These are phyloP conservation scores for Neosilurus hyrtlii DNA, from an alignment of 2,797 vertebrate species.

Conservation along the genomic window DNA sequence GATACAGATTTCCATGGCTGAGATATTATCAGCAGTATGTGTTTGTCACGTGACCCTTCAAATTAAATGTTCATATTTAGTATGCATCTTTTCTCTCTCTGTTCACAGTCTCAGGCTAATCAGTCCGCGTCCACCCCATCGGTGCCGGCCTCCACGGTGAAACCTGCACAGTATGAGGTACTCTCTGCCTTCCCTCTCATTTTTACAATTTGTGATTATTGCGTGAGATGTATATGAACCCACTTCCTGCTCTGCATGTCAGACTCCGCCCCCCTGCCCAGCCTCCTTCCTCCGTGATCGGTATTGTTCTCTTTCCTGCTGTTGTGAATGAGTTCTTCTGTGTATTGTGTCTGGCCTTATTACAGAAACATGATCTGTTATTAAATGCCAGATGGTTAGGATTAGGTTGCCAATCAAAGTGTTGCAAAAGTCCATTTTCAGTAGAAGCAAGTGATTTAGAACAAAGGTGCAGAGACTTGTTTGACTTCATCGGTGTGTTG, in stretches of 20 bases:
- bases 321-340: not conserved
- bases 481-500: not conserved
- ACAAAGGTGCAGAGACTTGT: not conserved
- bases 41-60: not conserved
- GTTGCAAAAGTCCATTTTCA: not conserved
- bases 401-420: not conserved
- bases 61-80: not conserved
- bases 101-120: conserved; percentile 68
- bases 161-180: conserved; percentile 75
- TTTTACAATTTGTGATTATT: not conserved
- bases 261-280: not conserved
- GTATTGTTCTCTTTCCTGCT: conserved; percentile 55
- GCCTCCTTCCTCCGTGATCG: not conserved
- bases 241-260: not conserved
- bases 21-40: not conserved
- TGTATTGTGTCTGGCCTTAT: not conserved
- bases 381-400: not conserved
- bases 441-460: not conserved
- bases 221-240: not conserved
- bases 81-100: conserved; percentile 16
- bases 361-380: not conserved
- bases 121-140: conserved; percentile 66
- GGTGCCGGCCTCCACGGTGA: conserved; percentile 66
- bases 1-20: not conserved
- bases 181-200: not conserved